phyloP scores from a whole-genome alignment of 2,797 vertebrate species.

The Smutsia gigantea region DNA sequence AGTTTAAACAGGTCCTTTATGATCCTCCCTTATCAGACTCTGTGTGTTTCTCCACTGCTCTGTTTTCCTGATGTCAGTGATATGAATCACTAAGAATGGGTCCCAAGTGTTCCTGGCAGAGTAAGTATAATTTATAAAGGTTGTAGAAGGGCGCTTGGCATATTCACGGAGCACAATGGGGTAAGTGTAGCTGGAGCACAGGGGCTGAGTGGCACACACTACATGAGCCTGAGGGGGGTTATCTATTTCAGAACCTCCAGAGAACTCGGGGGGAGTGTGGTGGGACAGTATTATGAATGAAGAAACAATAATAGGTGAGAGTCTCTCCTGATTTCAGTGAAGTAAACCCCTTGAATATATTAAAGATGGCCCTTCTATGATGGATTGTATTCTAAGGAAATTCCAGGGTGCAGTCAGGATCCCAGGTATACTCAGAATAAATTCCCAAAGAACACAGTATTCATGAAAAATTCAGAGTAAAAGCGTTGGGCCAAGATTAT shows the following conservation, averaged over 20 bases:
- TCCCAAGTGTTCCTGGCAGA: neutral
- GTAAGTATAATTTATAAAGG: neutral
- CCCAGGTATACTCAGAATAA: slow-evolving; percentile 4
- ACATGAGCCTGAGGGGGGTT: neutral
- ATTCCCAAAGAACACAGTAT: neutral
- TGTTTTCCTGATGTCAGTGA: slow-evolving; percentile 16
- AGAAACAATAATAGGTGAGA: neutral
- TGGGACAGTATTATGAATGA: neutral
- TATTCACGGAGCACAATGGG: neutral
- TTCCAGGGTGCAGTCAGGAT: neutral
- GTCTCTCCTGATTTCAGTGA: neutral
- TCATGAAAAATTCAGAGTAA: slow-evolving; percentile 14
- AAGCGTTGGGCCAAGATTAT: neutral
- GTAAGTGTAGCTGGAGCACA: neutral
- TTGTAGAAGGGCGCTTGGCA: neutral
- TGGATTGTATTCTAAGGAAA: slow-evolving; percentile 1
- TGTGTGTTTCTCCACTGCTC: neutral
- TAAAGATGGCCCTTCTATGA: neutral
- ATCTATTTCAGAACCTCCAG: neutral
- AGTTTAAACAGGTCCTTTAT: neutral
- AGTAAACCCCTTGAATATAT: neutral
- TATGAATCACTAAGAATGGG: neutral
- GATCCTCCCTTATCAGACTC: neutral
- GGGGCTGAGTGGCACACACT: neutral
- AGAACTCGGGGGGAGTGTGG: neutral